Percentiles rank a stretch among this genome's conserved stretches.
phyloP scores from a whole-genome alignment of 2,888 invertebrate genomes.

The Strigamia crassipes region DNA sequence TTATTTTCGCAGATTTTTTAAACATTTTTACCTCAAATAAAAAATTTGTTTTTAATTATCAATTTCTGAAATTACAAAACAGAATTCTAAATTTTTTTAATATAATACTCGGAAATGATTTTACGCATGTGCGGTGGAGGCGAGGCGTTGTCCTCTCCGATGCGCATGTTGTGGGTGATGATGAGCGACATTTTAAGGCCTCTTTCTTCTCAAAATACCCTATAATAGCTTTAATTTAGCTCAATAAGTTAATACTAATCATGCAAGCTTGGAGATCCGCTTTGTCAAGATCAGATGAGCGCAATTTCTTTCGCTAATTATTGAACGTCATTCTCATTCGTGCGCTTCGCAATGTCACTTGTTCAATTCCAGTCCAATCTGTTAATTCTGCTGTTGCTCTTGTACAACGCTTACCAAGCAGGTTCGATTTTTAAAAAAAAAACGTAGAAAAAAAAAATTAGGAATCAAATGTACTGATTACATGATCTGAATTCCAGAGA shows the following conservation, averaged over 20 bases:
- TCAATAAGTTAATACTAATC: background rate
- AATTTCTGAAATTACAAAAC: no score
- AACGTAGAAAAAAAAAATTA: background rate
- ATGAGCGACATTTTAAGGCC: slow-evolving; percentile 1
- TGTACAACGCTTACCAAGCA: background rate
- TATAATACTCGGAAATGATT: background rate
- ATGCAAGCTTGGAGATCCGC: background rate
- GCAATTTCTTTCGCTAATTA: background rate
- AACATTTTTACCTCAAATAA: no score
- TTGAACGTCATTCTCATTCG: background rate
- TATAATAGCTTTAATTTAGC: background rate
- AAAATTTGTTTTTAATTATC: no score
- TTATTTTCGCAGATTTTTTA: no score
- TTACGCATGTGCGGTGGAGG: slow-evolving; percentile 15
- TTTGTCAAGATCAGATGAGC: background rate
- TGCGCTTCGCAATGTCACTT: background rate
- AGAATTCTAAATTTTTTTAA: background rate
- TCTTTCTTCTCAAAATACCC: background rate
- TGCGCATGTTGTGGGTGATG: background rate
- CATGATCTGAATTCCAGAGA: background rate
- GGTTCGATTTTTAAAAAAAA: background rate
- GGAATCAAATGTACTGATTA: background rate
- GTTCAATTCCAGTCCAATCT: background rate
- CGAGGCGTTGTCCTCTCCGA: slow-evolving; percentile 3
- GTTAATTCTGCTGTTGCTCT: background rate